Evolutionary conservation across 2,888 invertebrate species (phyloP).

Genomic region (Xanthostigma xanthostigma): DNA sequence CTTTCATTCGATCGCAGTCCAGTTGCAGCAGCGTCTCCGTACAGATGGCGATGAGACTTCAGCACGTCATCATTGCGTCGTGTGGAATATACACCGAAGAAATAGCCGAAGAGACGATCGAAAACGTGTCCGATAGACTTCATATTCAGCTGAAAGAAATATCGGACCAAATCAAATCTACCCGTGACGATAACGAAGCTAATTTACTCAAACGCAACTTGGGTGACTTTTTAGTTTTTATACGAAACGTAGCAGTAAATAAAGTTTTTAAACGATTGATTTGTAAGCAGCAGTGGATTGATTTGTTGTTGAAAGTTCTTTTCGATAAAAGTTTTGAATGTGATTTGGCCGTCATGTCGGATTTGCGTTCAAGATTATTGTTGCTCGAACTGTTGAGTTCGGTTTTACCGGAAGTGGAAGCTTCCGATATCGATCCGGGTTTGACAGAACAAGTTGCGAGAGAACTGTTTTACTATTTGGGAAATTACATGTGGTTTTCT

Average conservation of each 20-base stretch:
- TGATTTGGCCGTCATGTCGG: slow-evolving; percentile 25
- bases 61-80: slow-evolving; percentile 38
- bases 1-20: slow-evolving; percentile 6
- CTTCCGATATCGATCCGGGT: slow-evolving; percentile 24
- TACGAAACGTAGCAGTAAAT: slow-evolving; percentile 35
- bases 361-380: slow-evolving; percentile 35
- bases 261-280: slow-evolving; percentile 29
- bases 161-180: slow-evolving; percentile 8
- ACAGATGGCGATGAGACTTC: slow-evolving; percentile 32
- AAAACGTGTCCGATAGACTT: slow-evolving; percentile 35
- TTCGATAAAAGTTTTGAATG: slow-evolving; percentile 17
- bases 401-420: slow-evolving; percentile 29
- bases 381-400: slow-evolving; percentile 36
- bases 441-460: slow-evolving; percentile 32
- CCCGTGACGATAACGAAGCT: slow-evolving; percentile 1
- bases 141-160: slow-evolving; percentile 31
- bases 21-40: slow-evolving; percentile 9
- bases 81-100: slow-evolving; percentile 35
- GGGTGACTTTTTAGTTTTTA: slow-evolving; percentile 39
- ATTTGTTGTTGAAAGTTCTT: slow-evolving; percentile 29
- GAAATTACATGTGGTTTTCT: slow-evolving; percentile 37
- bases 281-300: slow-evolving; percentile 34
- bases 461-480: slow-evolving; percentile 34
- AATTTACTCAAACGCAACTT: slow-evolving; percentile 27
- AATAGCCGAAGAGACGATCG: slow-evolving; percentile 30